A percentile compares a stretch with the other conserved stretches of the same genome.
Conservation (phyloP, 2,113 vertebrate species). For the Muntiacus muntjak region DNA sequence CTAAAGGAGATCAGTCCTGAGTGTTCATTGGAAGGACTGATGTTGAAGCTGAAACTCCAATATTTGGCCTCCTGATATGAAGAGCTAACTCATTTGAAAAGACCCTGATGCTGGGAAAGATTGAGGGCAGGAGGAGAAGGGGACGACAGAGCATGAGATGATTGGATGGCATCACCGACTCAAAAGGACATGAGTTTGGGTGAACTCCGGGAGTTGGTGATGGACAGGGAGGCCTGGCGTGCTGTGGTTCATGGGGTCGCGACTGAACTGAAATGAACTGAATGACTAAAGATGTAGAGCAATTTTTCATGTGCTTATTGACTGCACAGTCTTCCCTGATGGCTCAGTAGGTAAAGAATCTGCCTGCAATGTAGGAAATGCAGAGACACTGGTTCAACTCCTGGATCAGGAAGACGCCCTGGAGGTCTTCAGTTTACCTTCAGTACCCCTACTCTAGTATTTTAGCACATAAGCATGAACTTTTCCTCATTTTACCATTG, state of each 20-base stretch:
- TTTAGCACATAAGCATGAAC: background rate
- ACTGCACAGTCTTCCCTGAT: background rate
- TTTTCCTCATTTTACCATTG: background rate
- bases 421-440: background rate
- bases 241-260: background rate
- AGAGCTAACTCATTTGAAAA: background rate
- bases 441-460: background rate
- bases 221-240: background rate
- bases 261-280: background rate
- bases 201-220: background rate
- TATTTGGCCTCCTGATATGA: background rate
- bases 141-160: background rate
- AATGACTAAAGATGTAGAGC: background rate
- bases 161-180: background rate
- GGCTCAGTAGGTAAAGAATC: background rate
- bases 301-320: slow-evolving; percentile 1
- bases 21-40: background rate
- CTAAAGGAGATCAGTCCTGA: background rate
- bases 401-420: background rate
- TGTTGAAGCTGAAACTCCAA: background rate
- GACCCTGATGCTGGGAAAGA: background rate
- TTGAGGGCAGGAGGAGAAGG: background rate
- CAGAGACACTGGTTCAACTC: background rate
- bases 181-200: background rate
- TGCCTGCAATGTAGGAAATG: background rate